Evolutionary conservation across 2,888 invertebrate genomes (phyloP).

Genomic region (Hydroisotoma schaefferi): DNA sequence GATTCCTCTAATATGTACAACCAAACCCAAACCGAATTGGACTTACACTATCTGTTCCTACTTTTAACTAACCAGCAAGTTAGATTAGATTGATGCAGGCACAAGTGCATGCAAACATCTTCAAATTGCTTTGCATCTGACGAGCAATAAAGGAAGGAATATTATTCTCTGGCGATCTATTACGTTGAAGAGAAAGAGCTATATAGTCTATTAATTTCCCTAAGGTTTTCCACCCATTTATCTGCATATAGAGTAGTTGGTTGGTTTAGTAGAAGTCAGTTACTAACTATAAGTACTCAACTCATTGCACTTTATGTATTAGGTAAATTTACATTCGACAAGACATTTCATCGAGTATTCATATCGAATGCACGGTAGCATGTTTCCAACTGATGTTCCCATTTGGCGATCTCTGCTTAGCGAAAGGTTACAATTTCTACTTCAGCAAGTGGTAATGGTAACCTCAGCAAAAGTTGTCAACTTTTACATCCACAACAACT

Average conservation of each 20-base stretch:
- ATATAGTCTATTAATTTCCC: conserved; percentile 37
- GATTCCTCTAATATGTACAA: too few relatives aligned
- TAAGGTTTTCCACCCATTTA: conserved; percentile 24
- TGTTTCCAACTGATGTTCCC: neutral
- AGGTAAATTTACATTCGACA: neutral
- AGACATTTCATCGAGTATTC: neutral
- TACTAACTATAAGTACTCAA: too few relatives aligned
- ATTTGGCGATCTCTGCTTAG: neutral
- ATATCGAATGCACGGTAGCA: too few relatives aligned
- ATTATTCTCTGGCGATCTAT: conserved; percentile 40
- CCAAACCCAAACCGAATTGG: too few relatives aligned
- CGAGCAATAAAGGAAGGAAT: conserved; percentile 10
- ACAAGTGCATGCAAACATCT: conserved; percentile 3
- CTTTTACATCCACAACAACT: neutral
- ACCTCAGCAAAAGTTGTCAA: neutral
- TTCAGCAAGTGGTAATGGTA: neutral
- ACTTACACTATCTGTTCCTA: too few relatives aligned
- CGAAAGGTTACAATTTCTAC: neutral
- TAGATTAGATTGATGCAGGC: neutral
- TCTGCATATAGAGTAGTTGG: too few relatives aligned
- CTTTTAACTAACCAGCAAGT: too few relatives aligned
- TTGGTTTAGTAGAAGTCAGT: too few relatives aligned
- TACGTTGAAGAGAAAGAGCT: conserved; percentile 13
- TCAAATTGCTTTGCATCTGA: neutral
- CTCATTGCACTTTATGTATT: conserved; percentile 2